Evolutionary conservation across 2,113 vertebrate genomes (phyloP), one percentile per base, ranked within the genome.

Genomic region (Chaetorhynchus papuensis): DNA sequence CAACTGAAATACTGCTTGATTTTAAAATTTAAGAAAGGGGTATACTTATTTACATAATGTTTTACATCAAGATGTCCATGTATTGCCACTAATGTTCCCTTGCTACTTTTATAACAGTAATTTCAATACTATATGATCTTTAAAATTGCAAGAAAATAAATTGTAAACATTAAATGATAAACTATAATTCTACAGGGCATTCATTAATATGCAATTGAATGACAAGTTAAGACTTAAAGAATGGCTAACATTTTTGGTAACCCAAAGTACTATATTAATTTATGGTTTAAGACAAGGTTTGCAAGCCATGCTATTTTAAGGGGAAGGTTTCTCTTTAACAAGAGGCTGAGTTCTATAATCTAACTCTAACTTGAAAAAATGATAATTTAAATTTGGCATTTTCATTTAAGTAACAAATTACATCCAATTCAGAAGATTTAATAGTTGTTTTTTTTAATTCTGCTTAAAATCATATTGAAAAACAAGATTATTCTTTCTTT

Each of bases 371-470:
- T 96, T 88, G 35, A 90, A 65, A 64, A 86, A 86, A 86, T 92
- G 11, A 85, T 78, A 89, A 79, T 79, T 71, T 33, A 83, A 96
- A 88, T 5, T 10, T 84, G 45, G 49, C 21, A 82, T 94, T 96
- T 95, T 94, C 45, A 90, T 94, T 94, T 90, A 87, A 94, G 84
- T 83, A 90, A 69, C 8, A 28, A 91, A 76, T 94, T 86, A 71
- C n/a, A 86, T 33, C 9, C 15, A 89, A 74, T 95, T 80, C 30
- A 50, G 65, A 95, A 89, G 18, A 93, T 57, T 95, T 90, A 83
- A 75, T 12, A 7, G 7, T 23, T 79, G 2, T 18, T 92, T 71
- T 91, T 68, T 50, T 39, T 13, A 91, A 75, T 69, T 94, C 74
- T 89, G 44, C 35, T 78, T 87, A 88, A 92, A 75, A 80, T 87